phyloP scores from a whole-genome alignment of 2,113 vertebrate genomes.

The Abramis brama region DNA sequence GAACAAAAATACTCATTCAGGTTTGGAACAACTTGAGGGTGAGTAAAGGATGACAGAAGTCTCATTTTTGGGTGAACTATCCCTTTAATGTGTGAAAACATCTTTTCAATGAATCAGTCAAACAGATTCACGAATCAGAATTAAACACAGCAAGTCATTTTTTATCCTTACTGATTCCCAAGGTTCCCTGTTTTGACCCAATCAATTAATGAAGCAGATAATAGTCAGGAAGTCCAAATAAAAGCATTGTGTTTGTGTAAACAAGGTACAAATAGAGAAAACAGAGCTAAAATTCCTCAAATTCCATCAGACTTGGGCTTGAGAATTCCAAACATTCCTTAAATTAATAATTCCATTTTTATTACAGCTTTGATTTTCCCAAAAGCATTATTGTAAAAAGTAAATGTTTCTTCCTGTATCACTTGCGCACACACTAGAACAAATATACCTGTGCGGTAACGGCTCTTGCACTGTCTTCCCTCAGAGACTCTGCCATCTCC shows the following conservation, averaged over 20 bases:
- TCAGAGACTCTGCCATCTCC: conserved; percentile 96
- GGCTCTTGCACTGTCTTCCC: not conserved
- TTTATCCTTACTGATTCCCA: not conserved
- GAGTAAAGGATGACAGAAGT: too few species aligned
- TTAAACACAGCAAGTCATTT: not conserved
- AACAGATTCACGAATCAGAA: not conserved
- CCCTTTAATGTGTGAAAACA: not conserved
- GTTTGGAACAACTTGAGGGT: too few species aligned
- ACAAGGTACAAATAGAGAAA: not conserved
- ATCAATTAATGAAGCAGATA: not conserved
- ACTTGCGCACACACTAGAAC: not conserved
- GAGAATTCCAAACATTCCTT: conserved; percentile 10
- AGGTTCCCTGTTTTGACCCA: not conserved
- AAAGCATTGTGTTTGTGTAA: not conserved
- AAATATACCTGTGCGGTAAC: not conserved
- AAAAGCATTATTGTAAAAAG: not conserved
- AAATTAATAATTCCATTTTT: not conserved
- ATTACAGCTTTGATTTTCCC: not conserved
- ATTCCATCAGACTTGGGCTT: not conserved
- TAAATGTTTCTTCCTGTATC: conserved; percentile 1
- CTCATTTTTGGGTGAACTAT: too few species aligned
- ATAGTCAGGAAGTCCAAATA: not conserved
- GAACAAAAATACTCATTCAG: too few species aligned
- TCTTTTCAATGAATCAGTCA: not conserved
- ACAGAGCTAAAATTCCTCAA: not conserved